Conservation (phyloP, 1,140 invertebrate genomes). For the Macrobrachium rosenbergii region DNA sequence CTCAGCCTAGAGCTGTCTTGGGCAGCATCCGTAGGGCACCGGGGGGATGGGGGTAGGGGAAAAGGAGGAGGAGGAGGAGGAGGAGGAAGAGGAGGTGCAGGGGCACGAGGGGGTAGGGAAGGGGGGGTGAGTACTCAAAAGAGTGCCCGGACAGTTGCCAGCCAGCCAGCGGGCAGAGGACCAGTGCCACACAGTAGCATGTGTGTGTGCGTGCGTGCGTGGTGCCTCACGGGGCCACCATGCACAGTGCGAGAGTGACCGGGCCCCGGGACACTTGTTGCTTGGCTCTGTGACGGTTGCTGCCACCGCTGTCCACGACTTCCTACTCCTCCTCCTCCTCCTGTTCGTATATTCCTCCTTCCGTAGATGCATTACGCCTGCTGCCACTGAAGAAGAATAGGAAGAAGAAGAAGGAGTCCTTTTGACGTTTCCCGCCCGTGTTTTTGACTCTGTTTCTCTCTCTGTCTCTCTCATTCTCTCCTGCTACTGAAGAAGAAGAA, state of each 20-base stretch:
- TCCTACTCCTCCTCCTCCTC: neutral
- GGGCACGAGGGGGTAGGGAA: neutral
- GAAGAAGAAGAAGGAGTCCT: no score
- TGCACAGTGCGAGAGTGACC: conserved; percentile 43
- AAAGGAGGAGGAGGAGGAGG: neutral
- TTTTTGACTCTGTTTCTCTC: no score
- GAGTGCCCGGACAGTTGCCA: conserved; percentile 46
- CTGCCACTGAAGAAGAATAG: neutral
- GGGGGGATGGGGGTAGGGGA: neutral
- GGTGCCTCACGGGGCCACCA: neutral
- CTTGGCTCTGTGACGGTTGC: neutral
- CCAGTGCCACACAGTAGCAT: neutral
- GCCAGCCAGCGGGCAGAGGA: conserved; percentile 45
- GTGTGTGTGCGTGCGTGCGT: no score
- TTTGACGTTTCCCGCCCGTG: no score
- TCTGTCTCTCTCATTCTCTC: no score
- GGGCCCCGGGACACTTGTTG: conserved; percentile 34
- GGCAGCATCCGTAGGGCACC: neutral
- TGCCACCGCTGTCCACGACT: no score
- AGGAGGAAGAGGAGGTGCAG: neutral
- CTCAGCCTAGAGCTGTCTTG: no score
- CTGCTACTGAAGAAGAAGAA: no score
- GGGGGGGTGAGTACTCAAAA: neutral
- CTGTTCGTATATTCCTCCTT: neutral
- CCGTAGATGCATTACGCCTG: neutral